Conservation (phyloP, 2,888 invertebrate genomes). For the Platerodrilus igneus region DNA sequence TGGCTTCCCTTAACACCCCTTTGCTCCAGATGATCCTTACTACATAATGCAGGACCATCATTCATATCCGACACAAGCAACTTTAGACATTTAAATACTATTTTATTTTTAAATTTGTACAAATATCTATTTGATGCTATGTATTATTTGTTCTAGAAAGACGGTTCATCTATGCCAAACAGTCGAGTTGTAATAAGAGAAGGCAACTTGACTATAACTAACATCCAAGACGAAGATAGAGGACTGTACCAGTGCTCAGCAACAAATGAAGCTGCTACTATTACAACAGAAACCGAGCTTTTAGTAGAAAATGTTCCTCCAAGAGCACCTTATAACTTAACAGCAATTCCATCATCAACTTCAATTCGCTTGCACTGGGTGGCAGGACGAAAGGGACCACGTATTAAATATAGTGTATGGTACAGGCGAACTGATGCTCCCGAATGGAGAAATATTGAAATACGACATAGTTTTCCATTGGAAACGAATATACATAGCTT, state of each 20-base stretch:
- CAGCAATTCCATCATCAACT: conserved; percentile 66
- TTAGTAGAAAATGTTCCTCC: conserved; percentile 82
- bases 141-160: conserved; percentile 55
- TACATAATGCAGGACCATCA: too few relatives aligned
- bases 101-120: too few relatives aligned
- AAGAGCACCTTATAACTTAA: conserved; percentile 84
- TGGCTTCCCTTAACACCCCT: too few relatives aligned
- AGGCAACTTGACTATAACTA: conserved; percentile 78
- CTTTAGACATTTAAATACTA: too few relatives aligned
- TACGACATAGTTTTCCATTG: conserved; percentile 66
- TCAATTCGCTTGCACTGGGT: conserved; percentile 79
- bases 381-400: conserved; percentile 72
- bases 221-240: conserved; percentile 79
- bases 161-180: conserved; percentile 64
- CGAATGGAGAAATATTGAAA: conserved; percentile 80
- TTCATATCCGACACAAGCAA: too few relatives aligned
- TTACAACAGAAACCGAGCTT: conserved; percentile 73
- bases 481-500: conserved; percentile 76
- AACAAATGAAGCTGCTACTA: conserved; percentile 83
- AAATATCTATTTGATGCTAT: too few relatives aligned
- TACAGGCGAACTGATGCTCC: conserved; percentile 68
- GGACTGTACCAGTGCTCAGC: conserved; percentile 81
- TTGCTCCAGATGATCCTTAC: too few relatives aligned
- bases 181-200: conserved; percentile 64
- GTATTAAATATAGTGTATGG: conserved; percentile 83